Base-by-base conservation (phyloP, 2,113 vertebrate genomes). In the Myrmecophaga tridactyla region DNA sequence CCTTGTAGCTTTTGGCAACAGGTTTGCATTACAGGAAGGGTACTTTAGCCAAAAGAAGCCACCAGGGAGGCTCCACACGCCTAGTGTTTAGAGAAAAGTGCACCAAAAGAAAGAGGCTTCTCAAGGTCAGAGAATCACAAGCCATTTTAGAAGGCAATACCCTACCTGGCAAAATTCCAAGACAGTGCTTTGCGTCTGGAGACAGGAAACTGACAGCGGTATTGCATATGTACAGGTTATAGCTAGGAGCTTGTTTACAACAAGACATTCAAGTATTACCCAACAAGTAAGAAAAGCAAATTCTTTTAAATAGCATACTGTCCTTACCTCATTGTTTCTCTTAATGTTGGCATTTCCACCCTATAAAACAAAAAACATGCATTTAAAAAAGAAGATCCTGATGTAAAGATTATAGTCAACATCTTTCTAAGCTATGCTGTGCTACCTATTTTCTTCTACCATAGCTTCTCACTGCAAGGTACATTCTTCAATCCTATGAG, bases 251-350 rank as follows among this genome's bases (percentile, higher is more conserved):
- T 17, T 82, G 39, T 27, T 76, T 29, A 0, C 7, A 12, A 39
- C 25, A 73, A 62, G 77, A 58, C 65, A 39, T 39, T 25, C 0
- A 12, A n/a, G 20, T 7, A 34, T 34, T 67, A 48, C 27, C 15
- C 10, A 34, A 29, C 60, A 67, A 65, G 51, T 7, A 36, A 65
- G 15, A 36, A 48, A 46, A 25, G 23, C 53, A 29, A 27, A 14
- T 43, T 46, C 80, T 36, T 51, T 36, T 23, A n/a, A 14, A 0
- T 3, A 72, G 36, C 0, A 0, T 51, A 58, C 88, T 21, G 62
- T 95, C 94, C 98, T 99, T 99, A 99, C 99, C 99, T 99, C 99
- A 14, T 99, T 99, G 98, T 99, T 99, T 97, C 99, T 99, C 98
- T 99, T 99, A 96, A 99, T 97, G 98, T 99, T 99, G 84, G 98